A percentile compares a stretch with the other conserved stretches of the same genome.
phyloP scores from a whole-genome alignment of 2,113 vertebrate genomes.

The Cervus canadensis region DNA sequence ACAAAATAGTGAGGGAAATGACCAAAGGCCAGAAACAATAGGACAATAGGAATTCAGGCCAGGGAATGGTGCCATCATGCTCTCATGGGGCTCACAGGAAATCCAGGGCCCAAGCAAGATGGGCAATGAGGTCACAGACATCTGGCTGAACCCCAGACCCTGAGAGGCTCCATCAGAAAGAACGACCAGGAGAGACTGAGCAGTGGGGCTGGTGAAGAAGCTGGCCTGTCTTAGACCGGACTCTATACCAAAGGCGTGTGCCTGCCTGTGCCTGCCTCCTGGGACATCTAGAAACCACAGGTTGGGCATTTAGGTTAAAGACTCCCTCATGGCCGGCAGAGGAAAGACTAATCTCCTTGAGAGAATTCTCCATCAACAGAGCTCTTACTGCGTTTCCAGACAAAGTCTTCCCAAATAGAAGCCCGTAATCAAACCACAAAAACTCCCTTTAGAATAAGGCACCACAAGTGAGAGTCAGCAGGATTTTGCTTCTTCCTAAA shows the following conservation, averaged over 20 bases:
- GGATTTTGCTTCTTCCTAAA: neutral
- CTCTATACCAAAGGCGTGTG: neutral
- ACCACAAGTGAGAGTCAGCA: neutral
- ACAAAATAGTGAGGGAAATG: neutral
- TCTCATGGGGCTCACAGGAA: neutral
- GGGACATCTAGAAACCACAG: neutral
- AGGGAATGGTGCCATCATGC: neutral
- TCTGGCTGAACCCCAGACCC: neutral
- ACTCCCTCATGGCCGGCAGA: neutral
- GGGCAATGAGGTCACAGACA: neutral
- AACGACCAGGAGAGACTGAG: rapidly evolving
- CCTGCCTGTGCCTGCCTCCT: neutral
- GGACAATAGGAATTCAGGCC: neutral
- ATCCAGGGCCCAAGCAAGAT: neutral
- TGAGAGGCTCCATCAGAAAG: neutral
- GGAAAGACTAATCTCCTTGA: neutral
- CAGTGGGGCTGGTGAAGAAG: neutral
- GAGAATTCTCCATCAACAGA: neutral
- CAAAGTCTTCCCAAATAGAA: neutral
- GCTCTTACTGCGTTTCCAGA: neutral
- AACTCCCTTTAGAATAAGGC: neutral
- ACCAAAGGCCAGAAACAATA: neutral
- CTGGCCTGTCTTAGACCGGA: neutral
- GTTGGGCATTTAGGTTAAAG: neutral
- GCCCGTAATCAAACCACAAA: neutral